Base-by-base conservation (phyloP, 2,888 invertebrate genomes). In the Latrodectus hesperus region DNA sequence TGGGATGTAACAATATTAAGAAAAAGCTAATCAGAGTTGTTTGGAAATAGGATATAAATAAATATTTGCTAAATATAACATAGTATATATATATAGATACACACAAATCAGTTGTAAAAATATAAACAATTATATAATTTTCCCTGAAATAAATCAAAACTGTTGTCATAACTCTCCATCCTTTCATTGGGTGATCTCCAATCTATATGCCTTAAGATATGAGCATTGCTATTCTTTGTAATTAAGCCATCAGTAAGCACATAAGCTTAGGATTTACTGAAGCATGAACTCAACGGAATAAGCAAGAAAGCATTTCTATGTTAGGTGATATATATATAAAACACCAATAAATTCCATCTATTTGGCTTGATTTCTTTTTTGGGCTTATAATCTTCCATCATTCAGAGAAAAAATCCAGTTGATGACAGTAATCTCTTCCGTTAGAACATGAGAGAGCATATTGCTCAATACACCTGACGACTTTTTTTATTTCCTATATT, bases 161-260 rank as follows among this genome's bases (percentile, higher is more conserved):
- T 38, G 4, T 3, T 38, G 38, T 1, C 6, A 38, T 38, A 38
- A 38, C 4, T 9, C 26, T 26, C 2, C n/a, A 72, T 16, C 16
- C n/a, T 17, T 72, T 72, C 4, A 14, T 16, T 51, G 51, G 14
- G 17, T 55, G 26, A 60, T 22, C 38, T 26, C 74, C 10, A n/a
- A 53, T 77, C 38, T 60, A 52, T 70, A 71, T 71, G 49, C 17
- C 55, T 79, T 60, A 55, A 70, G 55, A 53, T 52, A 22, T 17
- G 72, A 81, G 81, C 73, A 68, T 79, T 10, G 9, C 49, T 80
- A 64, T 60, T 22, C 52, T 64, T 74, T 72, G 67, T 77, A 81
- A 87, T 82, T 72, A 81, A 87, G 76, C 81, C 67, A 81, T 87
- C 67, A 55, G 77, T 82, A 82, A 81, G 81, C 81, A 38, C 51